Evolutionary conservation across 2,797 vertebrate genomes (phyloP).

Genomic region (Crenuchus spilurus): DNA sequence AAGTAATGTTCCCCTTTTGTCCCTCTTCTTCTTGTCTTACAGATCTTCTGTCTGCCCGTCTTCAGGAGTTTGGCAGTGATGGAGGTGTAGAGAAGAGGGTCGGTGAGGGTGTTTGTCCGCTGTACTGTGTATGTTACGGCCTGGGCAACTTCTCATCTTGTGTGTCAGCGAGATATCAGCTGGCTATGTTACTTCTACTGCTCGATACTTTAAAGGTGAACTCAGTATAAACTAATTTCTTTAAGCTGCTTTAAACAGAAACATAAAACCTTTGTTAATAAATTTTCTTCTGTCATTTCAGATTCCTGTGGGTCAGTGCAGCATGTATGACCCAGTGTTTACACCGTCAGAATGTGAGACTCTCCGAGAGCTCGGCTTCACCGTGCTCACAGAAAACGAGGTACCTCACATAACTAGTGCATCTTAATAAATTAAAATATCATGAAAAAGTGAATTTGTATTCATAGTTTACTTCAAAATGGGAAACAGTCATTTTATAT

Average conservation of each 20-base stretch:
- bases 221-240: not conserved
- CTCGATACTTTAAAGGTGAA: conserved; percentile 83
- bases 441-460: no score
- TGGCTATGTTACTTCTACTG: conserved; percentile 88
- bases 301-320: conserved; percentile 80
- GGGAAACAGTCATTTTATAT: no score
- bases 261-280: not conserved
- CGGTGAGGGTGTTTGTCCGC: conserved; percentile 15
- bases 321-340: conserved; percentile 88
- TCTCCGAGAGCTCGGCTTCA: conserved; percentile 80
- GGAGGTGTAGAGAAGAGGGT: conserved; percentile 3
- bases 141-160: conserved; percentile 87
- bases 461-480: no score
- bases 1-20: no score
- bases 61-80: not conserved
- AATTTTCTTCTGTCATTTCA: conserved; percentile 55
- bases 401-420: conserved; percentile 58
- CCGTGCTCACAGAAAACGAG: conserved; percentile 87
- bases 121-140: conserved; percentile 88
- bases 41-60: conserved; percentile 40
- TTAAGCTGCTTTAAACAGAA: not conserved
- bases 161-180: conserved; percentile 81
- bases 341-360: conserved; percentile 73
- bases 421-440: no score
- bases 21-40: not conserved